phyloP scores from a whole-genome alignment of 2,888 invertebrate species.

The Sympetrum striolatum region DNA sequence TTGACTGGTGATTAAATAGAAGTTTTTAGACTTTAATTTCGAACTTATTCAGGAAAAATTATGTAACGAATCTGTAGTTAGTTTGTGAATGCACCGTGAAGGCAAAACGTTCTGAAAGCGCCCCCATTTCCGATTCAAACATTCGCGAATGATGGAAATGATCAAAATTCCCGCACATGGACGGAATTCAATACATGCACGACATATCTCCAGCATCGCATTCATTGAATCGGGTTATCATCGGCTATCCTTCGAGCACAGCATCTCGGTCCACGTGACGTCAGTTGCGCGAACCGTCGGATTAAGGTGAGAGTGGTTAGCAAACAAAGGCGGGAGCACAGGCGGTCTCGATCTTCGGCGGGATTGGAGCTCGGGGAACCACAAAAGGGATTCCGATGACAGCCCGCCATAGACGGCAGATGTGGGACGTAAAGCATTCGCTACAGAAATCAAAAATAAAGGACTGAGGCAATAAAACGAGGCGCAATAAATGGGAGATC shows the following conservation, averaged over 20 bases:
- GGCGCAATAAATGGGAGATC: not conserved
- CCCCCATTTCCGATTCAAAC: no score
- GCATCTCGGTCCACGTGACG: not conserved
- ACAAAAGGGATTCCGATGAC: not conserved
- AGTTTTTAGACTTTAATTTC: no score
- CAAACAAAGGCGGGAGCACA: not conserved
- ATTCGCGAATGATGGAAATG: no score
- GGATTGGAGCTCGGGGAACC: not conserved
- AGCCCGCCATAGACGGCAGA: not conserved
- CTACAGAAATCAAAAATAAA: no score
- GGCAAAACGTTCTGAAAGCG: no score
- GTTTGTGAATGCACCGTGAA: no score
- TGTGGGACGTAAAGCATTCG: no score
- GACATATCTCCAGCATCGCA: not conserved
- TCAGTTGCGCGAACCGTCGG: not conserved
- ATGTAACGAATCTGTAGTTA: no score
- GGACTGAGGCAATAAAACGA: not conserved
- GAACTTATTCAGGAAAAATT: no score
- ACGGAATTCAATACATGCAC: no score
- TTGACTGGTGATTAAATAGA: no score
- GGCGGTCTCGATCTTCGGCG: not conserved
- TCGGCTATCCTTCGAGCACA: not conserved
- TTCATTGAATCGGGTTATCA: not conserved
- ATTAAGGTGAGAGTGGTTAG: not conserved
- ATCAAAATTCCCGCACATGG: no score